Base-by-base conservation (phyloP, 2,888 invertebrate genomes). In the Glaucopsyche alexis region DNA sequence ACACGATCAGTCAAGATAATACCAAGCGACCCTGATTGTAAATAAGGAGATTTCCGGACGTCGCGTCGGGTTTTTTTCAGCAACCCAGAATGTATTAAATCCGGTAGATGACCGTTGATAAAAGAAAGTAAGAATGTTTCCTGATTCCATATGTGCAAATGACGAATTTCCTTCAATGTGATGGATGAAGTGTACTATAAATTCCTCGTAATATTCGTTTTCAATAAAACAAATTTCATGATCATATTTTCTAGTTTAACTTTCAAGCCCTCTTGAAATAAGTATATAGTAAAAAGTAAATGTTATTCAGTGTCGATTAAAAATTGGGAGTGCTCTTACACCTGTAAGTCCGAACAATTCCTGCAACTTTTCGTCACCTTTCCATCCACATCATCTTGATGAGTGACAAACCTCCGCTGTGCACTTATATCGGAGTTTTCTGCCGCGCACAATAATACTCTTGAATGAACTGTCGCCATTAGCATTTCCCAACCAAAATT, bases 11-110 rank as follows among this genome's bases (percentile, higher is more conserved):
- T 6, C 67, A 9, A 60, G 60, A 9, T 9, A 7, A 19, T 19
- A 42, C 16, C 45, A 11, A 67, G 9, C 67, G 67, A 45, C 67
- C 67, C 67, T 67, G 42, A 45, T 67, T 67, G 42, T 67, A 67
- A 11, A 47, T 60, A 60, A 60, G 29, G 60, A 60, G 67, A 45
- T 45, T 67, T 67, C 16, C 67, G 42, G 45, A 67, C 67, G 11
- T 19, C 67, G 67, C 67, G 11, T 45, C 67, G 45, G 16, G 40
- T 45, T 67, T 67, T 67, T 45, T 67, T 60, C 60, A 60, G 60
- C 29, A 60, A 29, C 45, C 16, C 16, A 67, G 16, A 67, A 45
- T 16, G 67, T 7, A 60, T 6, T 6, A 60, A 60, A 29, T 67
- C 67, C 42, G 67, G 42, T 47, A 42, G 45, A 16, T 67, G 11